Evolutionary conservation across 2,888 invertebrate species (phyloP).

Genomic region (Erebia palarica): DNA sequence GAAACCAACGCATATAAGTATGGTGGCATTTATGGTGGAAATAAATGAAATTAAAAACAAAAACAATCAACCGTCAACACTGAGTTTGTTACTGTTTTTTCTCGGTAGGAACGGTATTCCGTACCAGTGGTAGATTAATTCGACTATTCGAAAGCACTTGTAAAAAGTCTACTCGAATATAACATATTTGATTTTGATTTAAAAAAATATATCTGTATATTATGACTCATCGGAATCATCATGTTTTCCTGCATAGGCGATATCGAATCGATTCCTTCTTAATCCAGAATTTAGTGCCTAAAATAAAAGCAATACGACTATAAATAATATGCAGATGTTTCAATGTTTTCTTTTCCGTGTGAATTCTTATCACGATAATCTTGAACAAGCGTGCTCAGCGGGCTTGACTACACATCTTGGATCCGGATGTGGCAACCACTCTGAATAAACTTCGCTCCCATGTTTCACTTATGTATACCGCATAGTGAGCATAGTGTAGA

Average conservation of each 20-base stretch:
- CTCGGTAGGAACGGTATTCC: too few species aligned
- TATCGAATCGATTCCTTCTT: background rate
- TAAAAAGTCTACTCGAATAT: too few species aligned
- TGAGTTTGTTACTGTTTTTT: too few species aligned
- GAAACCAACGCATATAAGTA: too few species aligned
- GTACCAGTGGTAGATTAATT: too few species aligned
- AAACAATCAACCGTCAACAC: too few species aligned
- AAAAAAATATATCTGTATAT: too few species aligned
- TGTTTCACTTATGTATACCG: constrained; percentile 14
- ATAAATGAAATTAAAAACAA: too few species aligned
- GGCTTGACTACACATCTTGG: constrained; percentile 19
- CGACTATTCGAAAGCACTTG: too few species aligned
- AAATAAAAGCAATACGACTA: background rate
- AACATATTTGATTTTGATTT: too few species aligned
- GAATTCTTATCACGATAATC: constrained; percentile 17
- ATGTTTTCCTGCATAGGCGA: background rate
- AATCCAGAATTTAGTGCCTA: background rate
- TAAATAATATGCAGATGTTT: constrained; percentile 2
- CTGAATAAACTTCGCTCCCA: constrained; percentile 14
- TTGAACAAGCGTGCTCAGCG: constrained; percentile 13
- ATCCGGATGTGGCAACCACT: constrained; percentile 18
- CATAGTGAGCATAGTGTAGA: constrained; percentile 5
- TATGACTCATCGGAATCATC: background rate
- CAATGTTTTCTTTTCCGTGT: constrained; percentile 6
- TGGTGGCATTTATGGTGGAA: too few species aligned